Percentiles rank a stretch among this genome's conserved stretches.
Conservation (phyloP, 2,113 vertebrate genomes). For the Ramphastos sulfuratus region DNA sequence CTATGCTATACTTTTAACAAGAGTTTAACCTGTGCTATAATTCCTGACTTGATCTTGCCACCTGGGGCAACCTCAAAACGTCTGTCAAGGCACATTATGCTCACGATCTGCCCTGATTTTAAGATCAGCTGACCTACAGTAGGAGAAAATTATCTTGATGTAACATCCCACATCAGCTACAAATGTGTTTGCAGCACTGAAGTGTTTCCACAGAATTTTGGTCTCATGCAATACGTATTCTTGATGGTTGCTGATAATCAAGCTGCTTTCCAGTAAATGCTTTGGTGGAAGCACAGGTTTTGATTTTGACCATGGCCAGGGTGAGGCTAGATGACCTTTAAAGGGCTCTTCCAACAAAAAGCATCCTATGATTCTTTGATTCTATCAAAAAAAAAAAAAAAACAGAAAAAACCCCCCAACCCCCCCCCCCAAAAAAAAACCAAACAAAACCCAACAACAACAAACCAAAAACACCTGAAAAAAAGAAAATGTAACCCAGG, state of each 20-base stretch:
- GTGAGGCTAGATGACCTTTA: not conserved
- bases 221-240: not conserved
- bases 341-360: no score
- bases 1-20: not conserved
- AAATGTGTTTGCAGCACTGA: not conserved
- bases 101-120: not conserved
- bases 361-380: no score
- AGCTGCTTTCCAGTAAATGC: not conserved
- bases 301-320: not conserved
- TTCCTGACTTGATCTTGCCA: not conserved
- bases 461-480: no score
- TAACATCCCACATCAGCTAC: not conserved
- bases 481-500: not conserved
- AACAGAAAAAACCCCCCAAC: no score
- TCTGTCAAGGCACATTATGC: not conserved
- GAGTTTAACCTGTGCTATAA: not conserved
- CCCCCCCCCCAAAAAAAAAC: not conserved
- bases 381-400: not conserved
- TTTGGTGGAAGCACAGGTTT: not conserved
- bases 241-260: not conserved
- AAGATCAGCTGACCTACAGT: not conserved
- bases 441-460: no score
- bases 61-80: not conserved
- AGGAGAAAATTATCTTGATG: not conserved
- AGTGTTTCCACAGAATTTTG: not conserved